These are phyloP conservation scores for Dallia pectoralis DNA, from an alignment of 2,797 vertebrate species.

Conservation along the genomic window DNA sequence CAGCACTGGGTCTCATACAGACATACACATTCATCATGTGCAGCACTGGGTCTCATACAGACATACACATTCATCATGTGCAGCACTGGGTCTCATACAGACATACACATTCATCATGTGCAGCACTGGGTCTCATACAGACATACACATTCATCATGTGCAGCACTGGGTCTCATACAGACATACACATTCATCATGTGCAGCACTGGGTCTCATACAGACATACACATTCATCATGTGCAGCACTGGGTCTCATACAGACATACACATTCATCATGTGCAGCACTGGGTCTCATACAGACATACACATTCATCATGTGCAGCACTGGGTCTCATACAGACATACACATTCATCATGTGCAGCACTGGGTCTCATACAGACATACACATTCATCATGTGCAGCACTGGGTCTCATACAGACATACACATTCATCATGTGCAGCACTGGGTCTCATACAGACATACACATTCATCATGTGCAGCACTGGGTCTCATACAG, in stretches of 20 bases:
- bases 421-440: constrained; percentile 17
- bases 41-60: no score
- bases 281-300: background rate
- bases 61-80: no score
- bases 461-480: constrained; percentile 17
- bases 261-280: constrained; percentile 17
- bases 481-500: background rate
- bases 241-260: background rate
- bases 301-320: constrained; percentile 17
- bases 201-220: background rate
- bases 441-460: background rate
- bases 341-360: constrained; percentile 17
- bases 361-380: background rate
- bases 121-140: no score
- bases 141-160: no score
- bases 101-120: no score
- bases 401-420: background rate
- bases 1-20: no score
- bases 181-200: no score
- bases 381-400: constrained; percentile 17
- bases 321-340: background rate
- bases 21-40: no score
- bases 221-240: constrained; percentile 17
- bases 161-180: no score
- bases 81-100: no score